Evolutionary conservation across 2,113 vertebrate genomes (phyloP).

Genomic region (Laticauda colubrina): DNA sequence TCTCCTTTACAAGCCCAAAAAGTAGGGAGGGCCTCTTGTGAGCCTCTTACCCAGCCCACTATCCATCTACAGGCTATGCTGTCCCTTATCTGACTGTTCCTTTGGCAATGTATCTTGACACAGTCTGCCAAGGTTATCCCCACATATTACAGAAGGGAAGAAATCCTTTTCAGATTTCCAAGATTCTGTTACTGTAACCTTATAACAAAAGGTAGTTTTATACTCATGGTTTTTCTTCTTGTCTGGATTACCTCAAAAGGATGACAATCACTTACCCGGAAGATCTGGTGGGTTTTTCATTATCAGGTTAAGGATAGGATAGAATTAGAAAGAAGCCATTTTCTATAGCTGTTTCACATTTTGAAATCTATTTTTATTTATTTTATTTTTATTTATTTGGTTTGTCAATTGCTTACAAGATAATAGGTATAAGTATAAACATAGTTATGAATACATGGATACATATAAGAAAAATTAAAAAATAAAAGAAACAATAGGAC

Average conservation of each 20-base stretch:
- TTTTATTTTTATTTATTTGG: too few species aligned
- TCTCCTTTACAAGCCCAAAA: background rate
- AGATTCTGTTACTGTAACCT: background rate
- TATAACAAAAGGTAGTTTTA: background rate
- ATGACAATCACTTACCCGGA: background rate
- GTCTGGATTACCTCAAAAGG: background rate
- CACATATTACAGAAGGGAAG: background rate
- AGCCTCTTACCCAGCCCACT: background rate
- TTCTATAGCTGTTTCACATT: background rate
- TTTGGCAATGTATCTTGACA: background rate
- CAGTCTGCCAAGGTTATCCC: background rate
- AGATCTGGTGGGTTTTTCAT: background rate
- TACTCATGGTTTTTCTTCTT: background rate
- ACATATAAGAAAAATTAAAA: too few species aligned
- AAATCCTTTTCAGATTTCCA: background rate
- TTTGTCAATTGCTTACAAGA: background rate
- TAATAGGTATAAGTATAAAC: too few species aligned
- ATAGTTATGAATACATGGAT: too few species aligned
- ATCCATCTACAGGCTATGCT: background rate
- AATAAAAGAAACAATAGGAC: too few species aligned
- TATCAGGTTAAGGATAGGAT: background rate
- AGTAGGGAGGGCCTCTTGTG: background rate
- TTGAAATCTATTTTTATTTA: background rate
- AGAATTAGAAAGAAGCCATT: background rate
- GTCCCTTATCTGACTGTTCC: background rate